Base-by-base conservation (phyloP, 2,113 vertebrate genomes). In the Azemiops feae region DNA sequence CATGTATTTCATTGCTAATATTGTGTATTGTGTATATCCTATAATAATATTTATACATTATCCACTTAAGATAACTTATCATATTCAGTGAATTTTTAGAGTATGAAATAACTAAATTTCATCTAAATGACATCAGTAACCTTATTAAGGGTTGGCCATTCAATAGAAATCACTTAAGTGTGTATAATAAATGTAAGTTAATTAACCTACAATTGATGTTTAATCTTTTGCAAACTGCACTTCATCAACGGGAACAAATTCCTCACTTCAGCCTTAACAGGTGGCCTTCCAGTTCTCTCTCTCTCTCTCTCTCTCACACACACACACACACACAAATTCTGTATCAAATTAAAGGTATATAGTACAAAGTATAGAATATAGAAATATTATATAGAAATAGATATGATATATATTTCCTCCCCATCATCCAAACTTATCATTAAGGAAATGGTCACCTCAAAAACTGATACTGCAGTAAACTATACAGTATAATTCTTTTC, bases 151-250 rank as follows among this genome's bases (percentile, higher is more conserved):
- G 23, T 60, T 27, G 20, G 30, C 27, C 5, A 60, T 45, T 89
- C 57, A 64, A 47, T 8, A 90, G 27, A 64, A 90, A 30, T 60
- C 58, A 69, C 3, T 52, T 30, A 87, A 86, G 57, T 50, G 16
- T 50, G 27, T 16, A 87, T 27, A 55, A 57, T 60, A 54, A 16
- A 60, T 92, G 50, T 64, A 47, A 89, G 10, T 43, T 14, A 50
- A 87, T 45, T 87, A 47, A 87, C 47, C 54, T 55, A 92, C 50
- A 60, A 87, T 91, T 86, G 81, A 91, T 91, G 54, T 55, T 91
- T 87, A 86, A 85, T 60, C 53, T n/a, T 50, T 87, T 45, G 39
- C 25, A 60, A 91, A 60, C 23, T 91, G 39, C 52, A 86, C 9
- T 39, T 81, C 43, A 91, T 50, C 57, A 86, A 58, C 1, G 18